A percentile compares a stretch with the other conserved stretches of the same genome.
phyloP scores from a whole-genome alignment of 2,797 vertebrate species.

The Prionace glauca region DNA sequence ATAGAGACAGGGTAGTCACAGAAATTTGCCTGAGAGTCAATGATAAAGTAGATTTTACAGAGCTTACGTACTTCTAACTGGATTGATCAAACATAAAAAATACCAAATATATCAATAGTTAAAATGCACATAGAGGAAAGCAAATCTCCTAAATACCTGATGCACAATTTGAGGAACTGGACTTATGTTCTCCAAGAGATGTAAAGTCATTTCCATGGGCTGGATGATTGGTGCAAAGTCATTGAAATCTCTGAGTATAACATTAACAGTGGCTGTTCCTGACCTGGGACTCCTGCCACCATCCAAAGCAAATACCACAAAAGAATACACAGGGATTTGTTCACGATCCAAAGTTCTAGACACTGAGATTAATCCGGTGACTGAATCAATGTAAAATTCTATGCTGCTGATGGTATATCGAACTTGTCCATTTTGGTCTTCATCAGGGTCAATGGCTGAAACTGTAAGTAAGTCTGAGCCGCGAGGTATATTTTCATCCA shows the following conservation, averaged over 20 bases:
- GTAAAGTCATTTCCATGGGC: slow-evolving; percentile 50
- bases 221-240: slow-evolving; percentile 58
- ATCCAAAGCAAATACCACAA: slow-evolving; percentile 55
- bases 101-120: not conserved
- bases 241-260: slow-evolving; percentile 61
- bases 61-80: not conserved
- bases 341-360: slow-evolving; percentile 59
- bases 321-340: slow-evolving; percentile 49
- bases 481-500: slow-evolving; percentile 54
- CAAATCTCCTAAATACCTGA: slow-evolving; percentile 49
- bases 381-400: slow-evolving; percentile 56
- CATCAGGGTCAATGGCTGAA: slow-evolving; percentile 56
- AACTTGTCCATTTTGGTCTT: slow-evolving; percentile 56
- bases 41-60: not conserved
- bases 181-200: slow-evolving; percentile 55
- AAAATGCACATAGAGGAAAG: not conserved
- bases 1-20: not conserved
- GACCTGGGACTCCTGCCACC: slow-evolving; percentile 52
- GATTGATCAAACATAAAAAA: not conserved
- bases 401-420: slow-evolving; percentile 50
- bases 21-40: not conserved
- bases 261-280: slow-evolving; percentile 50
- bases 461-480: slow-evolving; percentile 55
- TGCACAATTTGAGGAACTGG: slow-evolving; percentile 49
- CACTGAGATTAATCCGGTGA: slow-evolving; percentile 55